Evolutionary conservation across 2,113 vertebrate species (phyloP), one percentile per base, ranked within the genome.

Genomic region (Bubo blakistoni): DNA sequence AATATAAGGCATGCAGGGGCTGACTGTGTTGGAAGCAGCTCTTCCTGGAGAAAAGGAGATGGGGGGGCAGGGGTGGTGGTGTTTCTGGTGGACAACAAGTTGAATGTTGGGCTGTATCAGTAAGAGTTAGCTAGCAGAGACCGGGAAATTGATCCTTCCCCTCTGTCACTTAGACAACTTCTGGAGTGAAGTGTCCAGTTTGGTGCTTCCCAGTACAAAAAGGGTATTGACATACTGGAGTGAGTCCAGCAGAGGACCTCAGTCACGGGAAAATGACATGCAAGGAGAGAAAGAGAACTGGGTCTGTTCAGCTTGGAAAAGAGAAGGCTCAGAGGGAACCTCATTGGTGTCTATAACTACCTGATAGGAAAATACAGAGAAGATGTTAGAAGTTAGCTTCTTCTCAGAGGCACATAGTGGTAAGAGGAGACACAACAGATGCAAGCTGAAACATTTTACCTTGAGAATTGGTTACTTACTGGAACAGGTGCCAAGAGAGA

Each of bases 1-100:
- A 2, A 29, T 16, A 13, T 38, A 62, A 38, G 13, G 9, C 12
- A 19, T 10, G 18, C 13, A 38, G 46, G 25, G 12, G 12, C 46
- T 69, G 46, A 74, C 25, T 7, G 16, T 11, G 16, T 16, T 9
- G 11, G 10, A 58, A 65, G 16, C 38, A 54, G 38, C 34, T 47
- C 24, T 70, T 81, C 40, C 49, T 70, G 47, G 11, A 70, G n/a
- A 77, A 84, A 63, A 58, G 11, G 11, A 77, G 8, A 36, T 13
- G 26, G 22, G 7, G 4, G 5, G 3, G 2, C 16, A 44, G 44
- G 44, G 44, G 44, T 44, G 13, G 8, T 7, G 6, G 4, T 11
- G 10, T 11, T 44, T 27, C 24, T 40, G 38, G 29, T 40, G 29
- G 22, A 69, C 30, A 36, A 59, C 9, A 69, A 44, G 11, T 20